Percentiles rank a stretch among this genome's conserved stretches.
Conservation (phyloP, 2,888 invertebrate genomes). For the Allacma fusca region DNA sequence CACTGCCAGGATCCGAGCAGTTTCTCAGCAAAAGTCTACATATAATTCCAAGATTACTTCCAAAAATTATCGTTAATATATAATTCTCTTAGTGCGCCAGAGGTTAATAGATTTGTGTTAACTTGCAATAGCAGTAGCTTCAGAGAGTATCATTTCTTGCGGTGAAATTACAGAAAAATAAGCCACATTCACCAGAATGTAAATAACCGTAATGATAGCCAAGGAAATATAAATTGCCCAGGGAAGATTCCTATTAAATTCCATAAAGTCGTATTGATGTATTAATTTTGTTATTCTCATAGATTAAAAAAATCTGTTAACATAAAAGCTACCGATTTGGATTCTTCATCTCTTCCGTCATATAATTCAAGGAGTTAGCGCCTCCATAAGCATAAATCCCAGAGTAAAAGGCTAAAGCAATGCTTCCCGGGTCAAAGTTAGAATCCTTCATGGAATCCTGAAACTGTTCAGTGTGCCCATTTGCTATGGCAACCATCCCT, state of each 20-base stretch:
- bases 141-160: conserved; percentile 79
- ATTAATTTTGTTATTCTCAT: too few relatives aligned
- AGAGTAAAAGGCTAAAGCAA: conserved; percentile 56
- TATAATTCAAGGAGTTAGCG: conserved; percentile 51
- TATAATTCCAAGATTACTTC: too few relatives aligned
- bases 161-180: conserved; percentile 88
- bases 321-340: conserved; percentile 50
- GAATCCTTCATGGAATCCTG: conserved; percentile 52
- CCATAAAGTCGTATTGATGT: conserved; percentile 14
- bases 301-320: too few relatives aligned
- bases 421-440: conserved; percentile 49
- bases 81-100: too few relatives aligned
- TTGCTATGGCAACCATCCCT: conserved; percentile 41
- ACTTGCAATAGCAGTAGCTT: conserved; percentile 88
- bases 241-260: conserved; percentile 81
- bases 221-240: conserved; percentile 92
- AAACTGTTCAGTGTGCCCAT: conserved; percentile 49
- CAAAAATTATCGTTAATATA: too few relatives aligned
- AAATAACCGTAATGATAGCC: conserved; percentile 86
- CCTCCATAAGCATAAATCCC: conserved; percentile 59
- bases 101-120: too few relatives aligned
- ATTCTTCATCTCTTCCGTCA: conserved; percentile 60
- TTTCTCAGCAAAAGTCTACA: conserved; percentile 75
- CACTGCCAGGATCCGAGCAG: conserved; percentile 75
- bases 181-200: conserved; percentile 87